Evolutionary conservation across 2,797 vertebrate genomes (phyloP).

Genomic region (Bucorvus abyssinicus): DNA sequence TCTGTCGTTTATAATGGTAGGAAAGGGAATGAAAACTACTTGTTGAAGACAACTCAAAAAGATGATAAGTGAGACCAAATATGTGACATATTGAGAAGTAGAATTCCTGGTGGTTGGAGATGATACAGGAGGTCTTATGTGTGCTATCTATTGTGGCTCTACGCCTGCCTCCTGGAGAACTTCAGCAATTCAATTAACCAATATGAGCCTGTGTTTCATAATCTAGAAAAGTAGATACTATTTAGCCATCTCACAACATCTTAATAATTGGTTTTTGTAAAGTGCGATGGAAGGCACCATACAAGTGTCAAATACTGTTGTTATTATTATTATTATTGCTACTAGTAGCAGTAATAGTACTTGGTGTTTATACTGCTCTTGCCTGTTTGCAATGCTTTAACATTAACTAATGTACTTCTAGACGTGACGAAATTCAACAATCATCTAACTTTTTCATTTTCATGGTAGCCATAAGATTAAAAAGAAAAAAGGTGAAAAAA

Average conservation of each 20-base stretch:
- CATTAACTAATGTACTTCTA: neutral
- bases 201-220: neutral
- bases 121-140: neutral
- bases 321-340: conserved; percentile 33
- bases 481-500: neutral
- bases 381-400: neutral
- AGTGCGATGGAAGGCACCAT: neutral
- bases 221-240: neutral
- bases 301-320: neutral
- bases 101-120: conserved; percentile 7
- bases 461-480: neutral
- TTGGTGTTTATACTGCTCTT: conserved; percentile 10
- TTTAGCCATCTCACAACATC: neutral
- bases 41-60: conserved; percentile 28
- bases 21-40: conserved; percentile 16
- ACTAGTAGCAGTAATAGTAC: neutral
- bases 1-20: conserved; percentile 18
- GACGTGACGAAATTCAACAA: neutral
- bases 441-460: neutral
- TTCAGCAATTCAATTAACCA: conserved; percentile 21
- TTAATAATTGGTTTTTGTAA: conserved; percentile 35
- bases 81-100: conserved; percentile 7
- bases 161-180: neutral
- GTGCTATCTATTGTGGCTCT: neutral
- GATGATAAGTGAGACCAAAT: conserved; percentile 29